Conservation (phyloP, 2,113 vertebrate genomes). For the Elephantulus edwardii region DNA sequence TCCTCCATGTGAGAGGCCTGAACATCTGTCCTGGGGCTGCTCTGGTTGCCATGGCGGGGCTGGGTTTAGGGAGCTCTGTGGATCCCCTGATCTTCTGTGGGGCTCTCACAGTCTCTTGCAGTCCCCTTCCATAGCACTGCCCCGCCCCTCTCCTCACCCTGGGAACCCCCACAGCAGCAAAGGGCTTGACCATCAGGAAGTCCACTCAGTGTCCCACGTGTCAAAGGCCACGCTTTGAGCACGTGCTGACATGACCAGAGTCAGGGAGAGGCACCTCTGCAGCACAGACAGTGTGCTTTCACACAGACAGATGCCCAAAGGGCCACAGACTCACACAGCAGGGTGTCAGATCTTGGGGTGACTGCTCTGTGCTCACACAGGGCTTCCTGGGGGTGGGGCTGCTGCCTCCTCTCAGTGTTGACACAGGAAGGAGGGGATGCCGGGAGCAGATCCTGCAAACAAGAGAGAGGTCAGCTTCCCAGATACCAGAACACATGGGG, state of each 20-base stretch:
- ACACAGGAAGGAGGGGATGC: no score
- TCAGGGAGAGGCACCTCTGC: no score
- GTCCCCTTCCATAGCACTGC: background rate
- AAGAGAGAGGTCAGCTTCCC: accelerated
- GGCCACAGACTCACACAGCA: background rate
- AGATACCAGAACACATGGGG: background rate
- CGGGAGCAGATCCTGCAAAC: background rate
- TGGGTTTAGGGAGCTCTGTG: background rate
- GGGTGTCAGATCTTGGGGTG: background rate
- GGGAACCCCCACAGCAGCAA: background rate
- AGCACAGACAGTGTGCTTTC: no score
- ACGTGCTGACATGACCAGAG: background rate
- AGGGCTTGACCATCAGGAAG: background rate
- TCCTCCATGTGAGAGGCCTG: no score
- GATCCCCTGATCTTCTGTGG: background rate
- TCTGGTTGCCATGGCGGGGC: no score
- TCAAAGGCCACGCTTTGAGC: background rate
- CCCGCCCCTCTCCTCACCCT: background rate
- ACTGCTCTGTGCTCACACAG: no score
- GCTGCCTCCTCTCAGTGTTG: no score
- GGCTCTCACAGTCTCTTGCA: background rate
- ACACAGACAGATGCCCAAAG: no score
- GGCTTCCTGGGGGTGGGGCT: no score
- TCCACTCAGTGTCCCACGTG: background rate
- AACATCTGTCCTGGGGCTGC: background rate